Evolutionary conservation across 1,140 invertebrate genomes (phyloP), one percentile per base, ranked within the genome.

Genomic region (Hestina assimilis): DNA sequence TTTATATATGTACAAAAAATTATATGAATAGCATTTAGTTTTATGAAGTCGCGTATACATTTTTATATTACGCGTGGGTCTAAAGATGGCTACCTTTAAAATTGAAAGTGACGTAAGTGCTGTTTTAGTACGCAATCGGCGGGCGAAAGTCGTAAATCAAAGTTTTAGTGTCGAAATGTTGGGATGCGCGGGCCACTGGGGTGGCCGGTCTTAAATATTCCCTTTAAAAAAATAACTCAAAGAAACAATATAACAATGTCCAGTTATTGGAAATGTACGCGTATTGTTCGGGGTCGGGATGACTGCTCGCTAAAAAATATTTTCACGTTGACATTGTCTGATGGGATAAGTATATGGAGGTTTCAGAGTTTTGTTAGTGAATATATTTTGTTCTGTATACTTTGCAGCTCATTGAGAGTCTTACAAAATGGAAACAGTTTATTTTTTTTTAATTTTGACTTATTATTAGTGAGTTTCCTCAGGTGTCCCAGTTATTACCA

Each of bases 41-140:
- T 60, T 50, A 69, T 66, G 55, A 42, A 66, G 45, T 63, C 58
- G 48, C 64, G 58, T 63, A 56, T 64, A 17, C 35, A 26, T 51
- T 68, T 66, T 65, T 69, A n/a, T n/a, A 69, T 76, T 77, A 73
- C 74, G 56, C 62, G 48, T 63, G 67, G 80, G 79, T 85, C 73
- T 87, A 63, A 85, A 48, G 47, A 43, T 47, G 51, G 43, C 55
- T 58, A 66, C 72, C 72, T 83, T 85, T 87, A 85, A 87, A 87
- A 87, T 85, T 87, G 82, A 87, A 87, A 87, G 84, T 86, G 84
- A 86, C 81, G 82, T 87, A 83, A 85, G 81, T 84, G 82, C 79
- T 73, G 74, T 85, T 85, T 87, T 87, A 85, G 80, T 85, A 72
- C 81, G 76, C 84, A 84, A 85, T 85, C 82, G 78, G 70, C 80